Base-by-base conservation (phyloP, 2,888 invertebrate genomes). In the Stegana nigrithorax region DNA sequence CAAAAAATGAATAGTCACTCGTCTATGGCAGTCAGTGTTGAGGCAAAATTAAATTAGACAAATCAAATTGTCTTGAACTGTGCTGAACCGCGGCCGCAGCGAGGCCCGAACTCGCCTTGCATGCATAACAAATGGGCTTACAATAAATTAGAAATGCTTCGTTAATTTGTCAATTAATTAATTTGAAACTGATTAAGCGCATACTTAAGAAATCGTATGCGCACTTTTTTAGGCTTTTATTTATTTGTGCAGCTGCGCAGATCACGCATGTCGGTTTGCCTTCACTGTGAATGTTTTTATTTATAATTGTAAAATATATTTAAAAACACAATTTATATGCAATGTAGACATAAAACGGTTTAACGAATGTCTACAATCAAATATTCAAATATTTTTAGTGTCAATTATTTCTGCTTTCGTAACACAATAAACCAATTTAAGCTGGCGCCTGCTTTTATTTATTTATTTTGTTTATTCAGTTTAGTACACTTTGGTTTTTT, bases 61-160 rank as follows among this genome's bases (percentile, higher is more conserved):
- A 42, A 42, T 17, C 42, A 6, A n/a, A 42, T n/a, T 12, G 47
- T 19, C 4, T 50, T 26, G 25, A 26, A 50, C 8, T 12, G 17
- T 26, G 14, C 6, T n/a, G n/a, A 26, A 14, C 10, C 26, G 50
- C 10, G 10, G 25, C 25, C 47, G 47, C 17, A 25, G 23, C 10
- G n/a, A 47, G 10, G 42, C 32, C 32, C 3, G 2, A 32, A 32
- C 8, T 8, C 19, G 10, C 21, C 17, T 19, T 14, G 23, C 17
- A 21, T 21, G 36, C 32, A 55, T 60, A 55, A 55, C 45, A 25
- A 60, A 60, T 60, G 29, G 55, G 60, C 29, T 32, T 21, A 17
- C 71, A 75, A 72, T 72, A 68, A 71, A 75, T 75, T 77, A 64
- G 75, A 67, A 65, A 73, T 72, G 64, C 72, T 62, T 56, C 65